Evolutionary conservation across 2,113 vertebrate species (phyloP).

Genomic region (Probosciger aterrimus): DNA sequence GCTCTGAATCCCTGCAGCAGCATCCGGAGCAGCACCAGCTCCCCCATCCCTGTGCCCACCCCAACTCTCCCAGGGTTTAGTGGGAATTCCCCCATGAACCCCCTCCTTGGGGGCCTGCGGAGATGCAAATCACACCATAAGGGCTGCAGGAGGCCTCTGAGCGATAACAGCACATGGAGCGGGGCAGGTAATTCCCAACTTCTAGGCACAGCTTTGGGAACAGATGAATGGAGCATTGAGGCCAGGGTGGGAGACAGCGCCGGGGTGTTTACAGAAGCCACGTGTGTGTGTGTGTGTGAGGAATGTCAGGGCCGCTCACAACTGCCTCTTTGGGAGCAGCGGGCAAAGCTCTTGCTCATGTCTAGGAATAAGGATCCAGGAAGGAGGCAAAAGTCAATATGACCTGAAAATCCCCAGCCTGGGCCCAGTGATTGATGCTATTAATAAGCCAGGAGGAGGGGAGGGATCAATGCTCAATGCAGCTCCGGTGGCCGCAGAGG

Average conservation of each 20-base stretch:
- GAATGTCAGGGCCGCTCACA: neutral
- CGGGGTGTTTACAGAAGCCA: neutral
- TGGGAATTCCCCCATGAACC: neutral
- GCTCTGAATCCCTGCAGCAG: neutral
- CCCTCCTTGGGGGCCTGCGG: too few species aligned
- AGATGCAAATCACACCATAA: accelerated
- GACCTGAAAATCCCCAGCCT: constrained; percentile 48
- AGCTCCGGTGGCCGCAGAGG: neutral
- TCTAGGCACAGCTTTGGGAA: neutral
- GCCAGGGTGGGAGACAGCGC: neutral
- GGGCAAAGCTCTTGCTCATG: neutral
- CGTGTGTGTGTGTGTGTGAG: neutral
- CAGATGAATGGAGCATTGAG: constrained; percentile 35
- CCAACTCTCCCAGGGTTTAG: accelerated
- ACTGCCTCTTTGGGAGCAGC: neutral
- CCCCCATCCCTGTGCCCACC: neutral
- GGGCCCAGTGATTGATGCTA: neutral
- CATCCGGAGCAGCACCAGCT: neutral
- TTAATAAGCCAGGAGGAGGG: neutral
- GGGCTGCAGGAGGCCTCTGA: neutral
- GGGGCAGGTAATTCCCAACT: neutral
- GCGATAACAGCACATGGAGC: accelerated
- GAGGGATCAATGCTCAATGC: neutral
- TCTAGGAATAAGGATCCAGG: constrained; percentile 6
- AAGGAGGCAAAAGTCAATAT: constrained; percentile 34